Base-by-base conservation (phyloP, 2,113 vertebrate species). In the Oreamnos americanus region DNA sequence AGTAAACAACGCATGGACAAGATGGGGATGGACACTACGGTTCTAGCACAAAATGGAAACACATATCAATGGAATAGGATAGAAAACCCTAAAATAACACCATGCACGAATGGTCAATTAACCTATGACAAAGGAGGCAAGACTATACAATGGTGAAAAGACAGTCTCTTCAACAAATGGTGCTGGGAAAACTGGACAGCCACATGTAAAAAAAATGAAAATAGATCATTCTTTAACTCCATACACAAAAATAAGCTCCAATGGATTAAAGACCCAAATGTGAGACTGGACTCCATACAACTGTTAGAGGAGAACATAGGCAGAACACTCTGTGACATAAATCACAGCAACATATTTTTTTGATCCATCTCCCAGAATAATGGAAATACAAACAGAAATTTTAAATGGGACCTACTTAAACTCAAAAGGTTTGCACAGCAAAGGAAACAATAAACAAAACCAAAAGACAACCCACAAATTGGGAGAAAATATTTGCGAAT, bases 11-110 rank as follows among this genome's bases (percentile, higher is more conserved):
- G 0, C 33, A 26, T 5, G 14, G 58, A 25, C 39, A 53, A 5
- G 9, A 7, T 1, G 14, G 11, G 2, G 5, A 13, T 7, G 16
- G 14, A 4, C 71, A 76, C 12, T 8, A 76, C 0, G 3, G 12
- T 39, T 74, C 67, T 6, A 23, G 67, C 7, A 76, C 39, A 76
- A 43, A 43, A 43, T 4, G 23, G 39, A 76, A 43, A 43, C 23
- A 43, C 23, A 2, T 26, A 25, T 26, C 39, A 76, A 26, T 43
- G 12, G 39, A 76, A 26, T 25, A 43, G 39, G 39, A 76, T 43
- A 43, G 39, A 76, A 43, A 76, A 76, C 39, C 23, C 39, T 76
- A 43, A 74, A 76, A 26, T 15, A 43, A 43, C 23, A 43, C 23
- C 39, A 43, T 1, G 23, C 36, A 76, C 39, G 7, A 43, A 26